Conservation (phyloP, 2,888 invertebrate species). For the Temnothorax ravouxi region DNA sequence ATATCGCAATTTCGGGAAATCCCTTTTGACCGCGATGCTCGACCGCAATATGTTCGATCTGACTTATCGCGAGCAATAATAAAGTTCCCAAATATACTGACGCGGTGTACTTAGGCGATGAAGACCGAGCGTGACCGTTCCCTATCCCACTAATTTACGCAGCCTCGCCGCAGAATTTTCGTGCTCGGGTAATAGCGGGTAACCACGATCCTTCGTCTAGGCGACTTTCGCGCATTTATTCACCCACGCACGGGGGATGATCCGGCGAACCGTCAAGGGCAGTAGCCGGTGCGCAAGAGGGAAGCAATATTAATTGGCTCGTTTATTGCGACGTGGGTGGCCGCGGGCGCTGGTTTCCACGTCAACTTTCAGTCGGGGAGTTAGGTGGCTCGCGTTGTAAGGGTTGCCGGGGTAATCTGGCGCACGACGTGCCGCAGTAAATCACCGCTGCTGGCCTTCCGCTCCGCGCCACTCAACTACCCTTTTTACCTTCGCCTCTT, state of each 20-base stretch:
- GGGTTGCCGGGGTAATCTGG: conserved; percentile 76
- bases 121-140: background rate
- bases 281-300: conserved; percentile 65
- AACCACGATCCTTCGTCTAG: conserved; percentile 65
- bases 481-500: conserved; percentile 43
- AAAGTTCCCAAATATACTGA: background rate
- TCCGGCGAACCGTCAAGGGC: conserved; percentile 68
- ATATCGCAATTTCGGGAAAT: conserved; percentile 1
- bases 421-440: conserved; percentile 73
- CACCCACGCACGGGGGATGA: conserved; percentile 66
- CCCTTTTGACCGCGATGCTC: background rate
- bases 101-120: background rate
- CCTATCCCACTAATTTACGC: conserved; percentile 33
- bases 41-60: background rate
- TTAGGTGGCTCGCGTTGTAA: conserved; percentile 67
- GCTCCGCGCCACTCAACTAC: conserved; percentile 53
- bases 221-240: conserved; percentile 68
- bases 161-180: conserved; percentile 49
- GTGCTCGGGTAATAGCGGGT: conserved; percentile 59
- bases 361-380: conserved; percentile 69
- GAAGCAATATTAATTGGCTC: conserved; percentile 78
- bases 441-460: conserved; percentile 67
- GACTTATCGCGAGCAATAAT: background rate
- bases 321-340: conserved; percentile 75
- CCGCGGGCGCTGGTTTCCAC: conserved; percentile 72